phyloP scores from a whole-genome alignment of 2,113 vertebrate species.

The Mobula hypostoma region DNA sequence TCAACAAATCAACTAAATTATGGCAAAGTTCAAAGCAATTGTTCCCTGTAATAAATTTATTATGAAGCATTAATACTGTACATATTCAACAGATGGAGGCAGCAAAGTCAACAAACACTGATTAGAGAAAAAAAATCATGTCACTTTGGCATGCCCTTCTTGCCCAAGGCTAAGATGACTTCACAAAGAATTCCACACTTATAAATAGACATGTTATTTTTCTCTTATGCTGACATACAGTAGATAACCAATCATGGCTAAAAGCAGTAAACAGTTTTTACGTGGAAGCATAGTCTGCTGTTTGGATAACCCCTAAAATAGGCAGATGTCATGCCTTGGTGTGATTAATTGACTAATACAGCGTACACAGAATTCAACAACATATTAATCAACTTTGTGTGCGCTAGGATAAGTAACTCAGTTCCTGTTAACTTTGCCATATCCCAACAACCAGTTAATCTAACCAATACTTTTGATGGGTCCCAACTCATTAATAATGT shows the following conservation, averaged over 20 bases:
- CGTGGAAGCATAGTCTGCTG: constrained; percentile 55
- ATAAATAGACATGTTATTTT: constrained; percentile 85
- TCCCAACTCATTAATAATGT: background rate
- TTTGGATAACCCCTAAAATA: constrained; percentile 52
- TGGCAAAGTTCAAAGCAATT: too few species aligned
- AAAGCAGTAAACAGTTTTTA: constrained; percentile 50
- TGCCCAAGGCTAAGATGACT: constrained; percentile 43
- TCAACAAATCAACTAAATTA: too few species aligned
- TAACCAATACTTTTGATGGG: background rate
- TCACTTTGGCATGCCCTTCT: background rate
- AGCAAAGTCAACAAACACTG: constrained; percentile 43
- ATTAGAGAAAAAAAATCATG: background rate
- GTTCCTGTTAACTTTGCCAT: background rate
- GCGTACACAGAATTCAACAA: background rate
- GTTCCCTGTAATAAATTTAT: background rate
- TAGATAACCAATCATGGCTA: constrained; percentile 62
- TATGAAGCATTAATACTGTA: constrained; percentile 25
- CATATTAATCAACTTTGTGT: constrained; percentile 21
- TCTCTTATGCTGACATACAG: constrained; percentile 65
- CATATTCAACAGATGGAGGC: constrained; percentile 45
- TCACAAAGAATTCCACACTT: constrained; percentile 63
- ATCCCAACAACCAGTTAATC: background rate
- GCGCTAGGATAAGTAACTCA: background rate
- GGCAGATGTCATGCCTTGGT: constrained; percentile 38
- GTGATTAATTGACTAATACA: constrained; percentile 36